Evolutionary conservation across 2,888 invertebrate species (phyloP), one percentile per base, ranked within the genome.

Genomic region (Tenthredo livida): DNA sequence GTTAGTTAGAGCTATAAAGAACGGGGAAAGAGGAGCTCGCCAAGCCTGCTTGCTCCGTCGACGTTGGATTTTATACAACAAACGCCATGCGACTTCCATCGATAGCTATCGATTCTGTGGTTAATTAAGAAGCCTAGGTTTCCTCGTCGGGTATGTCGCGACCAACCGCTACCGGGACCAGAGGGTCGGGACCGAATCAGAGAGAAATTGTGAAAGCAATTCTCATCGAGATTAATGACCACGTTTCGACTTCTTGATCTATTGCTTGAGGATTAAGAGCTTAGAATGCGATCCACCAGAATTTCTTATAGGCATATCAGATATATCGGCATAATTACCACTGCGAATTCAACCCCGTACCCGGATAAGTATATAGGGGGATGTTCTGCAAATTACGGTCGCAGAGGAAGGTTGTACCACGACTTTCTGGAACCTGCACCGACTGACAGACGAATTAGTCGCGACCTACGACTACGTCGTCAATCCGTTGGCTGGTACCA

Each of bases 81-180:
- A 83, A 83, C 70, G 83, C 83, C 47, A 70, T 50, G 33, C 83
- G 33, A 67, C 83, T 50, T 83, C 29, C 83, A 67, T 83, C 83
- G 83, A 83, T 83, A 70, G 33, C 47, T 70, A 83, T 83, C 67
- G 83, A 83, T 83, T 67, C 67, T 9, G 17, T 29, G 37, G 67
- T 47, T 70, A 67, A 83, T 67, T 89, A 90, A 91, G 90, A 91
- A 91, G 88, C 2, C 3, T 85, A 85, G 75, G 75, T 61, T 84
- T 85, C 86, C 58, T 86, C 87, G 88, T 75, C 70, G 84, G 33
- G 84, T 84, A 85, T 40, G 37, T 40, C 37, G 61, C 21, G 70
- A 72, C 29, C 61, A 77, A 77, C 17, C 29, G 50, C 78, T n/a
- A n/a, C 58, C 17, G 33, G 1, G 12, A 61, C 0, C 25, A 58